Percentiles rank a stretch among this genome's conserved stretches.
These are phyloP conservation scores for Byasa hedistus DNA, from an alignment of 2,888 invertebrate genomes.

Conservation along the genomic window DNA sequence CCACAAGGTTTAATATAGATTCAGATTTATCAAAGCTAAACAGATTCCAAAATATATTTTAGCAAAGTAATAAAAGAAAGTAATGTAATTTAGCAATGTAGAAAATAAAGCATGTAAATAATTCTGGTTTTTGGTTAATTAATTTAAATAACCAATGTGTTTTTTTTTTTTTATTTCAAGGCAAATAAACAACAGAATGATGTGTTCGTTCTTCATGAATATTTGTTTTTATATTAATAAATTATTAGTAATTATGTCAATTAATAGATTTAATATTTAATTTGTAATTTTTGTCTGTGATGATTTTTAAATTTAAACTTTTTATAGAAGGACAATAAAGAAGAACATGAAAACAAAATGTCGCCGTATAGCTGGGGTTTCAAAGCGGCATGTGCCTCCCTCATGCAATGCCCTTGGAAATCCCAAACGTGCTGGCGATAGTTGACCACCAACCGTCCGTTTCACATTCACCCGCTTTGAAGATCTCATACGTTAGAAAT, in stretches of 20 bases:
- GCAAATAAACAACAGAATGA: too few species aligned
- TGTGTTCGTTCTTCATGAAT: too few species aligned
- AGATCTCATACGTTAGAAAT: not conserved
- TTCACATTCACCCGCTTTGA: not conserved
- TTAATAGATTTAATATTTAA: not conserved
- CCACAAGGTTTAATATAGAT: too few species aligned
- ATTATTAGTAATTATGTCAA: not conserved
- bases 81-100: too few species aligned
- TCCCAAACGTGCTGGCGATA: constrained; percentile 86
- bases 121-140: too few species aligned
- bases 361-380: constrained; percentile 89
- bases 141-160: not conserved
- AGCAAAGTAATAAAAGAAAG: too few species aligned
- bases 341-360: constrained; percentile 37
- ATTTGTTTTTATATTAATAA: not conserved
- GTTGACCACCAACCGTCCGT: not conserved
- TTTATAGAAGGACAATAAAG: not conserved
- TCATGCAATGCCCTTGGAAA: constrained; percentile 91
- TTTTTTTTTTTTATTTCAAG: too few species aligned
- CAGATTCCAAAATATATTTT: too few species aligned
- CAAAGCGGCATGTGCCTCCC: constrained; percentile 88
- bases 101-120: too few species aligned
- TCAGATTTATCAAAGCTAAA: too few species aligned
- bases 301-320: too few species aligned
- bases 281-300: not conserved